phyloP scores from a whole-genome alignment of 2,888 invertebrate genomes.

The Leucophenga montana region DNA sequence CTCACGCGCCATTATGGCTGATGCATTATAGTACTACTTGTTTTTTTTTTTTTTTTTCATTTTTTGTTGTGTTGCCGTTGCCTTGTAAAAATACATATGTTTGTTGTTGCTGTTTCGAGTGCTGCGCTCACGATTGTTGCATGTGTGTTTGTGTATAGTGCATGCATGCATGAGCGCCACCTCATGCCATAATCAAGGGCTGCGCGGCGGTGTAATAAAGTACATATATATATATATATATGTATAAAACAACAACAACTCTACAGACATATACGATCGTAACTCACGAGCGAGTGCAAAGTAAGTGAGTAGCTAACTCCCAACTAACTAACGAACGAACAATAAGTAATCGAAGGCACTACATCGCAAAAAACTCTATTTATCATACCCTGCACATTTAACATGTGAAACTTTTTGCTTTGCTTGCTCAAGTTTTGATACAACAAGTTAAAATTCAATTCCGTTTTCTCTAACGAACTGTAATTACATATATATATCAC shows the following conservation, averaged over 20 bases:
- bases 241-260: slow-evolving; percentile 23
- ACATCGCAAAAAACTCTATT: no score
- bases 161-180: slow-evolving; percentile 22
- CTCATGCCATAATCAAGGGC: neutral
- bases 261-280: neutral
- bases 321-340: slow-evolving; percentile 39
- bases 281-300: slow-evolving; percentile 1
- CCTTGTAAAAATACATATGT: slow-evolving; percentile 24
- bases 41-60: slow-evolving; percentile 2
- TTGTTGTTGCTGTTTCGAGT: slow-evolving; percentile 21
- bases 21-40: slow-evolving; percentile 27
- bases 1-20: slow-evolving; percentile 54
- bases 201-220: slow-evolving; percentile 29
- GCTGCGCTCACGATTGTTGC: slow-evolving; percentile 24
- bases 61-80: neutral
- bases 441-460: neutral
- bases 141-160: slow-evolving; percentile 43
- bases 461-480: no score
- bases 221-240: slow-evolving; percentile 31
- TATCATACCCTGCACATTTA: no score
- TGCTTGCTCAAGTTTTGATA: no score
- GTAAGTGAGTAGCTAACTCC: neutral
- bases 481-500: no score
- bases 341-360: slow-evolving; percentile 22
- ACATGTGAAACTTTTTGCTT: no score